Percentiles rank a stretch among this genome's conserved stretches.
Evolutionary conservation across 2,797 vertebrate species (phyloP).

Genomic region (Aythya fuligula): DNA sequence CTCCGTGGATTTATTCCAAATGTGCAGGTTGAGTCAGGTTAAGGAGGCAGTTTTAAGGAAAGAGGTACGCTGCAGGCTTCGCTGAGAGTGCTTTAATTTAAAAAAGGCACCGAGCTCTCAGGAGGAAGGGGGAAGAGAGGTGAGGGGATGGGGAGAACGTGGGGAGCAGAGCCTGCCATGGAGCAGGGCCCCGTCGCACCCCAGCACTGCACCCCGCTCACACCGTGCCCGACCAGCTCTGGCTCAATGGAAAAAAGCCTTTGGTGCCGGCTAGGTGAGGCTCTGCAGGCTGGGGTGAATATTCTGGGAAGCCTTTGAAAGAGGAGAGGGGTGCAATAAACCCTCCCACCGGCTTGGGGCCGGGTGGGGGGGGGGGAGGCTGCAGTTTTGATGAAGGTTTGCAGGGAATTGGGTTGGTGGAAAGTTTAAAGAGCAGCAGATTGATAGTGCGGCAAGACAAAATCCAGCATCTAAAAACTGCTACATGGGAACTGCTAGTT

Average conservation of each 20-base stretch:
- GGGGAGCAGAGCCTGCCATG: neutral
- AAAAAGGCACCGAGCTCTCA: neutral
- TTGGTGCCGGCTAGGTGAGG: conserved; percentile 37
- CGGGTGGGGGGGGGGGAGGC: no score
- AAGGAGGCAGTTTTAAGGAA: conserved; percentile 5
- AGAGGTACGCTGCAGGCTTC: neutral
- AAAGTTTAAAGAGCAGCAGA: conserved; percentile 47
- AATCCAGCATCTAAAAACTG: conserved; percentile 20
- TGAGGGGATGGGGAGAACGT: neutral
- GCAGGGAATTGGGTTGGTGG: neutral
- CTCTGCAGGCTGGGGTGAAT: conserved; percentile 42
- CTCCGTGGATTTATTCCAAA: conserved; percentile 26
- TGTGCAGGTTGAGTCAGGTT: conserved; percentile 37
- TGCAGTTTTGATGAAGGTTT: conserved; percentile 54
- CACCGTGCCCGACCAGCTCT: neutral
- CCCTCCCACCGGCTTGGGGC: neutral
- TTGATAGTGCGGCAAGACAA: conserved; percentile 30
- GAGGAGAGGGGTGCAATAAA: conserved; percentile 64
- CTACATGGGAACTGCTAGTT: neutral
- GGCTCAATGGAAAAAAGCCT: conserved; percentile 31
- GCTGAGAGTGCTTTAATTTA: neutral
- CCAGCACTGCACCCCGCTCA: neutral
- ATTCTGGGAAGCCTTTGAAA: conserved; percentile 55
- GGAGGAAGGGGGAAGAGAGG: neutral
- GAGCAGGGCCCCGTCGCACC: neutral